phyloP scores from a whole-genome alignment of 1,140 invertebrate species.

The Drosophila burlai region DNA sequence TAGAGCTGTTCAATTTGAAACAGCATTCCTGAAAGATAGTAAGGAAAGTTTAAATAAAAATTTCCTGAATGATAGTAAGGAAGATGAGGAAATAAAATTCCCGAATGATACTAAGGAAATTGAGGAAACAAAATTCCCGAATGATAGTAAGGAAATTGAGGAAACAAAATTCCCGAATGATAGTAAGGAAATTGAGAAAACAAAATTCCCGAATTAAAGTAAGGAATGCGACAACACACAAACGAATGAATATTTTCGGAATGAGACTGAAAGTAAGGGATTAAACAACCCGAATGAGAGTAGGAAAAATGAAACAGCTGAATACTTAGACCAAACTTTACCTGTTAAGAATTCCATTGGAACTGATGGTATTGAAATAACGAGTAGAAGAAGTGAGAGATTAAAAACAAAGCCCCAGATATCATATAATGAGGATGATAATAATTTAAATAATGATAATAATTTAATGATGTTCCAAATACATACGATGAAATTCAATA shows the following conservation, averaged over 20 bases:
- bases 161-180: neutral
- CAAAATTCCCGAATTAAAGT: constrained; percentile 7
- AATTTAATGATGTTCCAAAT: constrained; percentile 33
- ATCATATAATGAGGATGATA: too few species aligned
- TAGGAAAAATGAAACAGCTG: constrained; percentile 2
- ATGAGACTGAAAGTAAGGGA: constrained; percentile 17
- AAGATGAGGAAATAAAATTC: constrained; percentile 3
- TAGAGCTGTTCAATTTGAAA: constrained; percentile 15
- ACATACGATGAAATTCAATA: constrained; percentile 63
- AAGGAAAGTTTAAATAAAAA: constrained; percentile 12
- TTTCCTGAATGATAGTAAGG: constrained; percentile 24
- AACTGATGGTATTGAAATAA: neutral
- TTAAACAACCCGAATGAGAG: constrained; percentile 5
- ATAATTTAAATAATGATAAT: neutral
- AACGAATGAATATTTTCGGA: neutral
- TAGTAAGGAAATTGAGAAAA: constrained; percentile 9
- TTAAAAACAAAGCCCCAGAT: constrained; percentile 3
- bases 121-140: neutral
- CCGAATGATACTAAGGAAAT: neutral
- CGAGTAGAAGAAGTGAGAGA: neutral
- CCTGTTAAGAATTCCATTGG: too few species aligned
- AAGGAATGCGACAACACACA: constrained; percentile 8
- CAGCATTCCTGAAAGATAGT: constrained; percentile 18
- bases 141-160: constrained; percentile 3
- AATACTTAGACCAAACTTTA: neutral